Evolutionary conservation across 2,888 invertebrate genomes (phyloP), one percentile per base, ranked within the genome.

Genomic region (Drosophila neoperkinsi): DNA sequence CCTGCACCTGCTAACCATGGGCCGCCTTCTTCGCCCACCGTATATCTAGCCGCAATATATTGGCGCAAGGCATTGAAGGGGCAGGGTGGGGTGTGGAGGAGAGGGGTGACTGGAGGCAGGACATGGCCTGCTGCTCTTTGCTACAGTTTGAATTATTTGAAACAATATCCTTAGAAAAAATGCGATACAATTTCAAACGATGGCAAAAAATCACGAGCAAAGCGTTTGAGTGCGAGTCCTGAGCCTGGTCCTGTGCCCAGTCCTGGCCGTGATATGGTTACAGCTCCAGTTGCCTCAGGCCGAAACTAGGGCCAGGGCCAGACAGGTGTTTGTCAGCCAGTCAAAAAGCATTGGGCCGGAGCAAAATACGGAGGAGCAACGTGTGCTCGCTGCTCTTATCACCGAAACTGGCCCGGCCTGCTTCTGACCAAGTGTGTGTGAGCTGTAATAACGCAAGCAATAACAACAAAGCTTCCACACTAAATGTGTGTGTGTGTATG

Each of bases 111-210:
- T 46, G 46, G 5, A 16, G 25, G 46, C 46, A 25, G 51, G 61
- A 49, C 52, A 60, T 50, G 60, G 76, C 59, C 78, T 52, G 74
- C 43, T 69, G 74, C 74, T 79, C 62, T 59, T 58, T 59, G 82
- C 78, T 67, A 74, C 71, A 81, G 81, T 79, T 90, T 85, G 88
- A 90, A 90, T 90, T 90, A 88, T 88, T 88, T 88, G 91, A 88
- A 88, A 90, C 90, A 90, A 90, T 90, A 90, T 87, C 82, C 79
- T 85, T 78, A 55, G 77, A 85, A 89, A 89, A 90, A 86, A 80
- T 78, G 84, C 84, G 76, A 87, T 83, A 90, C 89, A 86, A 79
- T 82, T 86, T 84, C 79, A 87, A 81, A 84, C 85, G 82, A 74
- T 80, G 89, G 73, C 64, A 43, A 80, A 87, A 88, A 86, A 88